Percentiles rank a stretch among this genome's conserved stretches.
phyloP scores from a whole-genome alignment of 2,888 invertebrate genomes.

The Oeneis ivallda region DNA sequence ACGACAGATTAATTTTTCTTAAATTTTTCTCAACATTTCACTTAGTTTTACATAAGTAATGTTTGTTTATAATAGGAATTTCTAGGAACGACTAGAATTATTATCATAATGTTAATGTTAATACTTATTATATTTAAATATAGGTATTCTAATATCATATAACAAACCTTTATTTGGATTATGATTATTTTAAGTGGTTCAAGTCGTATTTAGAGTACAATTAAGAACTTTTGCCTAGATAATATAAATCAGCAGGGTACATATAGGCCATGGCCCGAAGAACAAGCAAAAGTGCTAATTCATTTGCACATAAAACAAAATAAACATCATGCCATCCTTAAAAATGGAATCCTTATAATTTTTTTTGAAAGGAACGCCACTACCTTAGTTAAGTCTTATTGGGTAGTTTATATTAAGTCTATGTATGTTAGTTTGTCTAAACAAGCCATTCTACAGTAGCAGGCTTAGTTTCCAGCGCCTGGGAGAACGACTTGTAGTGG shows the following conservation, averaged over 20 bases:
- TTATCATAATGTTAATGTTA: background rate
- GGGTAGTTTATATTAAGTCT: too few species aligned
- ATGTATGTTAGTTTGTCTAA: constrained; percentile 39
- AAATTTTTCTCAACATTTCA: background rate
- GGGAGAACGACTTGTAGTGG: constrained; percentile 13
- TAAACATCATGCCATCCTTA: too few species aligned
- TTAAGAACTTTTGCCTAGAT: too few species aligned
- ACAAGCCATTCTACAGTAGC: constrained; percentile 73
- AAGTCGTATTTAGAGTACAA: background rate
- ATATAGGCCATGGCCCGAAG: too few species aligned
- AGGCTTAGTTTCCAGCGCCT: constrained; percentile 51
- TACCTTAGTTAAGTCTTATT: too few species aligned
- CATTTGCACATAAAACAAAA: too few species aligned
- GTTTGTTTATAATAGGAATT: constrained; percentile 15
- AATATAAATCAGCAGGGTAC: too few species aligned
- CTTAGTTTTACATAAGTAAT: constrained; percentile 5
- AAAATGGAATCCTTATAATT: too few species aligned
- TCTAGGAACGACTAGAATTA: too few species aligned
- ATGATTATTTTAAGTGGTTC: background rate
- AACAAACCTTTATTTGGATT: background rate
- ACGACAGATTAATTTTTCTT: background rate
- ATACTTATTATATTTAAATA: background rate
- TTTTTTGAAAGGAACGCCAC: too few species aligned
- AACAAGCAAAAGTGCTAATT: too few species aligned
- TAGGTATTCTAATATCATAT: too few species aligned